Percentiles rank a stretch among this genome's conserved stretches.
Conservation (phyloP, 2,888 invertebrate species). For the Aelia acuminata region DNA sequence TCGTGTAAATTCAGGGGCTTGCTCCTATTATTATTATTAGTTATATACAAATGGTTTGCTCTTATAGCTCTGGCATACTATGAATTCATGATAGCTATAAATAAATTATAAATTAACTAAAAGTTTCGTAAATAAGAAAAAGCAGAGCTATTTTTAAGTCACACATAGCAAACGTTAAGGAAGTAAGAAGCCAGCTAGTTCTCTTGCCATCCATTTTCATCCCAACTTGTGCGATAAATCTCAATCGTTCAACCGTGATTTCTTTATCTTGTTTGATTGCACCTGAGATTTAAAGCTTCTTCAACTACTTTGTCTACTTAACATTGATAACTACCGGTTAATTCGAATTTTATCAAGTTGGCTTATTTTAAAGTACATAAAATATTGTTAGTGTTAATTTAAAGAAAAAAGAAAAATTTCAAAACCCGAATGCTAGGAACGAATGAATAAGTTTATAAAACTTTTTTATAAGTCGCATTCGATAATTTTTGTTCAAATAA, state of each 20-base stretch:
- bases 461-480: too few species aligned
- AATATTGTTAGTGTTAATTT: too few species aligned
- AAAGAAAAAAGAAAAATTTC: too few species aligned
- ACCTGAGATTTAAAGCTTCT: background rate
- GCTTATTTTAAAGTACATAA: background rate
- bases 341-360: background rate
- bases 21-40: too few species aligned
- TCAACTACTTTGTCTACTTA: background rate
- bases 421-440: too few species aligned
- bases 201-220: conserved; percentile 9
- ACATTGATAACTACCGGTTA: background rate
- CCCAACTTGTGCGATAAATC: conserved; percentile 4
- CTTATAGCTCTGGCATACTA: too few species aligned
- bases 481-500: too few species aligned
- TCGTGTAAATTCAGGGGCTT: too few species aligned
- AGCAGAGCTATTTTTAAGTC: background rate
- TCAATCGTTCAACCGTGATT: conserved; percentile 23
- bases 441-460: too few species aligned
- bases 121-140: background rate
- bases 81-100: too few species aligned
- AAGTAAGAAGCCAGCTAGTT: background rate
- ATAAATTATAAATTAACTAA: too few species aligned
- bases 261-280: conserved; percentile 19
- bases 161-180: background rate
- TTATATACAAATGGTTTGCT: too few species aligned